These are phyloP conservation scores for Podarcis muralis DNA, from an alignment of 2,113 vertebrate species.

Conservation along the genomic window DNA sequence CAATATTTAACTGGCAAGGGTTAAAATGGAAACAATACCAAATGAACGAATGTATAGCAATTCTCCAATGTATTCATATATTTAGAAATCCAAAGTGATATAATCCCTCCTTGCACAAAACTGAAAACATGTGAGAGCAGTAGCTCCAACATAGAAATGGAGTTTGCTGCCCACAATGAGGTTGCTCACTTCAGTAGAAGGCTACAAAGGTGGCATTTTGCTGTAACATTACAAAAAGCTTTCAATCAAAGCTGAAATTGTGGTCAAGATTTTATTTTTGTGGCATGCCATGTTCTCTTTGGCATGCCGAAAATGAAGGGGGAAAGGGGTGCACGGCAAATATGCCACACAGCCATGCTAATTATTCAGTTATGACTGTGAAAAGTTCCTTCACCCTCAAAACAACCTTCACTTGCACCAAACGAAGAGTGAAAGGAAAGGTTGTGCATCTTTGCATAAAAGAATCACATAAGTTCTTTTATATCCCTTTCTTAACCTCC, in stretches of 20 bases:
- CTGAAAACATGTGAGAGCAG: background rate
- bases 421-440: background rate
- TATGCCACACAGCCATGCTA: background rate
- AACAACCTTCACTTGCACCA: background rate
- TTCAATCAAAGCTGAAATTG: background rate
- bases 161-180: background rate
- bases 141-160: background rate
- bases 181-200: background rate
- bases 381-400: background rate
- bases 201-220: background rate
- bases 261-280: background rate
- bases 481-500: background rate
- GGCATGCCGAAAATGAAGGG: background rate
- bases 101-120: background rate
- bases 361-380: background rate
- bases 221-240: background rate
- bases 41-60: background rate
- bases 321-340: background rate
- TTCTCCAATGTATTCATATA: background rate
- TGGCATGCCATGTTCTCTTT: background rate
- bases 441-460: background rate
- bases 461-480: background rate
- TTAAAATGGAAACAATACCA: background rate
- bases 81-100: background rate
- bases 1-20: background rate